Percentiles rank a stretch among this genome's conserved stretches.
phyloP scores from a whole-genome alignment of 1,140 invertebrate species.

The Pogonomyrmex barbatus region DNA sequence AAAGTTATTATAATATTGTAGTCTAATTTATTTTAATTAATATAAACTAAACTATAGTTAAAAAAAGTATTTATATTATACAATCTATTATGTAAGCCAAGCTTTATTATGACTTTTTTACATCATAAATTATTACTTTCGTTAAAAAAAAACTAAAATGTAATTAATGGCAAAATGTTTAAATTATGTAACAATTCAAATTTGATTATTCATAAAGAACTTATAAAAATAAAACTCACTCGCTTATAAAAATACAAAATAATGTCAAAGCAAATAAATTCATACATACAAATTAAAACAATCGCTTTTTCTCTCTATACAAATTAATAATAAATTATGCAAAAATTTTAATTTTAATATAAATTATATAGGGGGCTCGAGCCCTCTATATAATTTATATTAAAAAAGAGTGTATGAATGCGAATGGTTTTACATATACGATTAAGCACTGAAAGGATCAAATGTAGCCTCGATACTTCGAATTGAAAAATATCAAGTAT shows the following conservation, averaged over 20 bases:
- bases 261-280: too few relatives aligned
- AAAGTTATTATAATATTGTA: background rate
- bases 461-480: background rate
- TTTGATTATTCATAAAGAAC: constrained; percentile 8
- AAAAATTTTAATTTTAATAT: constrained; percentile 13
- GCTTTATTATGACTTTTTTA: background rate
- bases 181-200: background rate
- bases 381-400: background rate
- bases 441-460: background rate
- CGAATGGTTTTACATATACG: background rate
- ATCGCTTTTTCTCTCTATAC: background rate
- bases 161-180: background rate
- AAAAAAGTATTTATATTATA: background rate
- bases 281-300: too few relatives aligned
- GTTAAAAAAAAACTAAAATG: background rate
- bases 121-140: constrained; percentile 1
- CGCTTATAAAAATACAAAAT: too few relatives aligned
- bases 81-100: background rate
- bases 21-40: constrained; percentile 8
- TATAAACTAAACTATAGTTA: background rate
- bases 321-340: background rate
- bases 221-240: background rate
- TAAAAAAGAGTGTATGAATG: background rate
- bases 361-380: too few relatives aligned
- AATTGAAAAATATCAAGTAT: constrained; percentile 22